These are phyloP conservation scores for Lasiurus borealis DNA, from an alignment of 2,113 vertebrate species.

Conservation along the genomic window DNA sequence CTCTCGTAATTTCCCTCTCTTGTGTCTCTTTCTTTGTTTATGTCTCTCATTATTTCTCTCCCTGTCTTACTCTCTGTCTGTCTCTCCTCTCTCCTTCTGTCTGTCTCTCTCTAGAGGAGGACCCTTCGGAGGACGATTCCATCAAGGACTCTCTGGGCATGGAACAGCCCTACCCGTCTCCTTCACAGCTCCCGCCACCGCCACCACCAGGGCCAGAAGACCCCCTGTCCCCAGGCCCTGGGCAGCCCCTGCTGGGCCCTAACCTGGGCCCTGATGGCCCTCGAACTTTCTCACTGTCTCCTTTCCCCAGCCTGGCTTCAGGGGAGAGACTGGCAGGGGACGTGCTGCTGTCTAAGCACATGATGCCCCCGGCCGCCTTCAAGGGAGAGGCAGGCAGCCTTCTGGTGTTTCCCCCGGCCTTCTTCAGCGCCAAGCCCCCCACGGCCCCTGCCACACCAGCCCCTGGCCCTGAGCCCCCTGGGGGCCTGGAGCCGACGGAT, in stretches of 20 bases:
- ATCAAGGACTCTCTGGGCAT: slow-evolving; percentile 89
- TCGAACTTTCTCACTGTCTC: slow-evolving; percentile 91
- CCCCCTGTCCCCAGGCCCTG: slow-evolving; percentile 86
- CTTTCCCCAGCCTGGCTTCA: slow-evolving; percentile 84
- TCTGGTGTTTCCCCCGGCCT: slow-evolving; percentile 89
- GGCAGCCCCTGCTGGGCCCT: slow-evolving; percentile 83
- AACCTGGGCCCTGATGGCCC: slow-evolving; percentile 83
- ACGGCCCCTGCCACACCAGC: slow-evolving; percentile 85
- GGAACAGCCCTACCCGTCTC: slow-evolving; percentile 90
- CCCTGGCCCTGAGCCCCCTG: slow-evolving; percentile 86
- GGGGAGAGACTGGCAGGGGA: slow-evolving; percentile 89
- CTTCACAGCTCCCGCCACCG: slow-evolving; percentile 86
- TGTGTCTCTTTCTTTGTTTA: not conserved
- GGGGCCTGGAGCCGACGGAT: slow-evolving; percentile 88
- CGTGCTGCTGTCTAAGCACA: slow-evolving; percentile 89
- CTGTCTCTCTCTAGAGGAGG: slow-evolving; percentile 90
- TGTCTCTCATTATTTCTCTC: not conserved
- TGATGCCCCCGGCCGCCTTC: slow-evolving; percentile 89
- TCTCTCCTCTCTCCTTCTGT: not conserved
- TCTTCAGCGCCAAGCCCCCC: slow-evolving; percentile 92
- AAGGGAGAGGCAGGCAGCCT: slow-evolving; percentile 89
- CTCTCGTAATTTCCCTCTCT: not conserved
- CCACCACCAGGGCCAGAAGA: slow-evolving; percentile 80
- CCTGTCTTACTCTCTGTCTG: not conserved
- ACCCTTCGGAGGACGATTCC: slow-evolving; percentile 91